Evolutionary conservation across 2,888 invertebrate species (phyloP), one percentile per base, ranked within the genome.

Genomic region (Nomada fabriciana): DNA sequence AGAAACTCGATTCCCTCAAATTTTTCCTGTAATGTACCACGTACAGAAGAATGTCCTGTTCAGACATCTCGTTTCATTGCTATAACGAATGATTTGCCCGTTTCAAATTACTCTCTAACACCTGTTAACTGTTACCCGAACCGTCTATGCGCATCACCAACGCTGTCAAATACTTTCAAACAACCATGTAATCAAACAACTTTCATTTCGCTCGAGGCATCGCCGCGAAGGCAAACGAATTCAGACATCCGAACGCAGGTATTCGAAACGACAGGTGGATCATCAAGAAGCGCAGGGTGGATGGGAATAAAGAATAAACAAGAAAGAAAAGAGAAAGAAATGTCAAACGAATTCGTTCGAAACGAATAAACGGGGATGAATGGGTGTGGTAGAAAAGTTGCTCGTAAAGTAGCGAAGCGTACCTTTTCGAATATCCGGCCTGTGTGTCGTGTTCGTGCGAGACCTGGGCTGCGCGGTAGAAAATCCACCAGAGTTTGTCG

Each of bases 351-450:
- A 63, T 36, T 42, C 36, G 43, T 64, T 72, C 18, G 2, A 13
- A 42, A 50, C 25, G 53, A 65, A 47, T 7, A 50, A 52, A 61
- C 23, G 18, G 25, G 60, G 36, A 18, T 43, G 13, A 59, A 59
- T 15, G 55, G 67, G 29, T 23, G 53, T 36, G 55, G 29, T 36
- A 68, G 47, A 25, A 68, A 65, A 72, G 68, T 73, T 68, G 76
- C 57, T 64, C 29, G 63, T 64, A 81, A 68, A 80, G 55, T 23
- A 72, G 53, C 23, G 73, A 75, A 23, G 77, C 79, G 57, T 95
- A 94, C 97, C 96, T 95, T 97, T 97, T 91, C 97, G 95, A 63
- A 91, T 91, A 78, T 93, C 91, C 65, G 87, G 90, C 87, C 93
- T 92, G 82, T 91, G 91, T 55, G 88, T 89, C 43, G 87, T 88